Evolutionary conservation across 2,113 vertebrate species (phyloP).

Genomic region (Thomomys bottae): DNA sequence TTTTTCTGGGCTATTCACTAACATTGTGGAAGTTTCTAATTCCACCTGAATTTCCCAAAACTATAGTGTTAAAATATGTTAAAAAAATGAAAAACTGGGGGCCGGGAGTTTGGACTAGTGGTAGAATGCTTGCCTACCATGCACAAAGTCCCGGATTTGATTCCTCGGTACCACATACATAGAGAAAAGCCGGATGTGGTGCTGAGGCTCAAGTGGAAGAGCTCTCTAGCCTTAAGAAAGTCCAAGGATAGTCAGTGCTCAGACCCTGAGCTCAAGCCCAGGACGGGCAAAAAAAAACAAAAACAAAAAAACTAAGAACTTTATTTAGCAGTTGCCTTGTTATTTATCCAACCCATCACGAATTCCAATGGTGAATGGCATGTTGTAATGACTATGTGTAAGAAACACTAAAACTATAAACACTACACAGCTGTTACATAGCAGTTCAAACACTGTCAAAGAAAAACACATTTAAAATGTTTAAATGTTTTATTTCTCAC

Average conservation of each 20-base stretch:
- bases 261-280: too few species aligned
- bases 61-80: neutral
- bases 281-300: too few species aligned
- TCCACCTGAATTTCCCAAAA: conserved; percentile 40
- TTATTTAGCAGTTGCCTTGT: neutral
- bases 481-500: conserved; percentile 38
- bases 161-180: too few species aligned
- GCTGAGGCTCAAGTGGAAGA: too few species aligned
- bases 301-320: too few species aligned
- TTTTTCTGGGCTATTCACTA: conserved; percentile 1
- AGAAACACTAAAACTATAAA: conserved; percentile 25
- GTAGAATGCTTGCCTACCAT: too few species aligned
- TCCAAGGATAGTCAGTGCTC: too few species aligned
- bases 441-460: neutral
- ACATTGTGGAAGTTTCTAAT: conserved; percentile 14
- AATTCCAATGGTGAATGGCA: conserved; percentile 26
- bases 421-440: neutral
- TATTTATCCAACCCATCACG: conserved; percentile 25
- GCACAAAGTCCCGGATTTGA: too few species aligned
- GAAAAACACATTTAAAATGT: neutral
- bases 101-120: too few species aligned
- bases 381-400: neutral
- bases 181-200: too few species aligned
- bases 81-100: neutral
- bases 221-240: too few species aligned